Conservation (phyloP, 2,113 vertebrate genomes). For the Apus apus region DNA sequence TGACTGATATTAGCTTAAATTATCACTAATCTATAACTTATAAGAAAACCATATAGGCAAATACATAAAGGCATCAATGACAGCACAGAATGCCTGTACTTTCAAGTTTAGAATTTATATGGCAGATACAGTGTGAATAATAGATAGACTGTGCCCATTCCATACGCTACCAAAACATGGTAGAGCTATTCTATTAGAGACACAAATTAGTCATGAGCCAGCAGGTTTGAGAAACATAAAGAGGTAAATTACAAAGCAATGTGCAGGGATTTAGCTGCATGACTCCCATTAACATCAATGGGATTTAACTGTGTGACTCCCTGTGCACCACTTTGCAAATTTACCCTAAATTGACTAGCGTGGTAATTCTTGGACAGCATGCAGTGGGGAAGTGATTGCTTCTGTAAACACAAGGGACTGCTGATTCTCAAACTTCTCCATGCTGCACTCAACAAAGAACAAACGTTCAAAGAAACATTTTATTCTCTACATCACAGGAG, state of each 20-base stretch:
- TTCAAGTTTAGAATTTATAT: not conserved
- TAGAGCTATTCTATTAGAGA: constrained; percentile 31
- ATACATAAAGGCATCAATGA: not conserved
- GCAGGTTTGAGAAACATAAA: constrained; percentile 61
- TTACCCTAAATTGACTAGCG: constrained; percentile 46
- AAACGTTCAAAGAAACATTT: constrained; percentile 55
- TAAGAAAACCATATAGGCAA: not conserved
- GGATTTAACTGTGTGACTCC: constrained; percentile 55
- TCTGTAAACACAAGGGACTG: constrained; percentile 58
- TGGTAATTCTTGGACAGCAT: constrained; percentile 60
- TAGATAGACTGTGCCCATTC: not conserved
- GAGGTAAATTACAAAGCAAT: constrained; percentile 67
- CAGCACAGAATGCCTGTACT: not conserved
- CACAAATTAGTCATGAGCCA: constrained; percentile 58
- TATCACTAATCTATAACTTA: not conserved
- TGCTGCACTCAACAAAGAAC: constrained; percentile 26
- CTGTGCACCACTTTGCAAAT: constrained; percentile 61
- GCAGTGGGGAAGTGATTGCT: constrained; percentile 50
- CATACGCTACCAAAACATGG: not conserved
- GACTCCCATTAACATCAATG: constrained; percentile 65
- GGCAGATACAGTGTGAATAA: not conserved
- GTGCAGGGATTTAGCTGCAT: constrained; percentile 59
- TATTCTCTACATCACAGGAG: constrained; percentile 30
- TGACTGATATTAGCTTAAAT: not conserved
- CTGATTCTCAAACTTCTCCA: constrained; percentile 17